These are phyloP conservation scores for Typhlomys cinereus DNA, from an alignment of 2,113 vertebrate species.

Conservation along the genomic window DNA sequence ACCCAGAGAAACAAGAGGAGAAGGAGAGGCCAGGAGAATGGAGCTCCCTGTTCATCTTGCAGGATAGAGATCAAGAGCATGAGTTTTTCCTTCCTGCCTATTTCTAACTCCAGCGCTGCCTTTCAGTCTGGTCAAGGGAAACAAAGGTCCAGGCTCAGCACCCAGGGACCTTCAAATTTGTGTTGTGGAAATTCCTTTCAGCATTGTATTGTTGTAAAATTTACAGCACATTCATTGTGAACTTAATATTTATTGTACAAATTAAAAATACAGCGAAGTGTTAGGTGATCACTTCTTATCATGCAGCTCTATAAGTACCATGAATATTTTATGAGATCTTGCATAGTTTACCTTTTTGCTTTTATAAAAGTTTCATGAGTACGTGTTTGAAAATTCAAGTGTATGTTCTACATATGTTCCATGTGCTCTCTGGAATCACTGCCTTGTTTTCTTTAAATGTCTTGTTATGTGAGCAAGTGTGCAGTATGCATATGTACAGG, in stretches of 20 bases:
- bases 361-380: neutral
- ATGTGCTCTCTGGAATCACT: neutral
- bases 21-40: constrained; percentile 56
- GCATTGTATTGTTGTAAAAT: neutral
- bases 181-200: neutral
- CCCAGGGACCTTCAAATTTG: neutral
- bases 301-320: neutral
- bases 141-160: neutral
- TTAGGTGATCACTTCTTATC: constrained; percentile 30
- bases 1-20: neutral
- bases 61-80: neutral
- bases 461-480: no score
- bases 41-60: constrained; percentile 1
- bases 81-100: neutral
- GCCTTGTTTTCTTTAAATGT: neutral
- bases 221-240: neutral
- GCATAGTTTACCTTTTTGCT: constrained; percentile 56
- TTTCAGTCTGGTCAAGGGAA: neutral
- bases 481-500: no score
- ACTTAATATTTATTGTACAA: constrained; percentile 53
- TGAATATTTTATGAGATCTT: constrained; percentile 33
- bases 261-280: constrained; percentile 42
- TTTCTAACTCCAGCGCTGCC: constrained; percentile 26
- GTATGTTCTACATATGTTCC: neutral
- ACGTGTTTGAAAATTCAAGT: constrained; percentile 17